Conservation (phyloP, 1,140 invertebrate species). For the Penaeus japonicus region DNA sequence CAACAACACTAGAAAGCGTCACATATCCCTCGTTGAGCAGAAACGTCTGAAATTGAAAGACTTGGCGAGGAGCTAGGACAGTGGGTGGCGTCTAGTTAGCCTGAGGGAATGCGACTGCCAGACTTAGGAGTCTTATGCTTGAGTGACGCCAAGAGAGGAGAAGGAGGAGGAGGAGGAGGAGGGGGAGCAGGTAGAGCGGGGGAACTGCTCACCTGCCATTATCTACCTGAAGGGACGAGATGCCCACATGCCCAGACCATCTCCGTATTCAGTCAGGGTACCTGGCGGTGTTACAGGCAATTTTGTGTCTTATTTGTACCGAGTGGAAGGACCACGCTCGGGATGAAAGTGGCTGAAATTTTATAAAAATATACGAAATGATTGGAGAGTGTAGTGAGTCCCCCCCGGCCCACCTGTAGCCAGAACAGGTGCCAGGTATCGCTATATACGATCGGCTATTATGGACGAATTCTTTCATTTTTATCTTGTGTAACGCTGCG, state of each 20-base stretch:
- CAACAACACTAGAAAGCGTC: background rate
- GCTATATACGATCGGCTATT: background rate
- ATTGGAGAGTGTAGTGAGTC: conserved; percentile 27
- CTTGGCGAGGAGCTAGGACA: conserved; percentile 39
- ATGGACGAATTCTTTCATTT: background rate
- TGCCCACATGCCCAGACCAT: conserved; percentile 55
- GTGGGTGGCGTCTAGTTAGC: conserved; percentile 53
- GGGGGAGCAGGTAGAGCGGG: conserved; percentile 23
- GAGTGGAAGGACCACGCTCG: conserved; percentile 13
- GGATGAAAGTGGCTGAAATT: conserved; percentile 34
- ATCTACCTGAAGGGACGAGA: conserved; percentile 57
- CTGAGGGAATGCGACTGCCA: conserved; percentile 57
- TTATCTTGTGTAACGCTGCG: background rate
- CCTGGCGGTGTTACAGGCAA: conserved; percentile 13
- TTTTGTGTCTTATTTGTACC: conserved; percentile 7
- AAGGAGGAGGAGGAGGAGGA: conserved; percentile 53
- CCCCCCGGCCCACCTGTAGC: conserved; percentile 56
- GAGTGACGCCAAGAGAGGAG: conserved; percentile 56
- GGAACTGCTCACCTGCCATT: conserved; percentile 58
- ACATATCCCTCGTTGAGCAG: conserved; percentile 17
- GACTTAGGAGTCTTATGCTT: conserved; percentile 52
- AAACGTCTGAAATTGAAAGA: background rate
- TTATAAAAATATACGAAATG: conserved; percentile 50
- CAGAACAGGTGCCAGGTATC: conserved; percentile 37
- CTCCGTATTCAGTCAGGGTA: conserved; percentile 42